Conservation (phyloP, 2,113 vertebrate species). For the Pedetes capensis region DNA sequence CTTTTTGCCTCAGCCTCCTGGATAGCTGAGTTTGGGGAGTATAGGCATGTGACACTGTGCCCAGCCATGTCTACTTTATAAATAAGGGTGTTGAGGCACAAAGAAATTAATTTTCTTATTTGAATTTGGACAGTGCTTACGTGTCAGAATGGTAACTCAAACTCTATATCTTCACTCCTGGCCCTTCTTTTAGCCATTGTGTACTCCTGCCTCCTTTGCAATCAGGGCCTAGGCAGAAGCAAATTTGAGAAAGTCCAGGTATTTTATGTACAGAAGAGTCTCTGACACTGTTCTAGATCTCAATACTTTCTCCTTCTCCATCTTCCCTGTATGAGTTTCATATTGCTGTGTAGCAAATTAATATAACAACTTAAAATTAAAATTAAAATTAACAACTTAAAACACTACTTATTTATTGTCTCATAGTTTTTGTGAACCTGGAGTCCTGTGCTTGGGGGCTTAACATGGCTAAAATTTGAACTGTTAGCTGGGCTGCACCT, state of each 20-base stretch:
- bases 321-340: neutral
- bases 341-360: neutral
- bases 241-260: neutral
- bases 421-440: neutral
- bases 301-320: neutral
- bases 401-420: neutral
- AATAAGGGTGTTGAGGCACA: constrained; percentile 3
- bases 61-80: neutral
- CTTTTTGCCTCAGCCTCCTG: too few species aligned
- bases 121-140: neutral
- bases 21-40: too few species aligned
- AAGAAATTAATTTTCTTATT: neutral
- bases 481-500: neutral
- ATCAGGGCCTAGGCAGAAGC: neutral
- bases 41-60: too few species aligned
- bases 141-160: neutral
- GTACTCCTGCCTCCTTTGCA: neutral
- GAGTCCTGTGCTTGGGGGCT: neutral
- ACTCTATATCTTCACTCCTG: neutral
- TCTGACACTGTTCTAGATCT: neutral
- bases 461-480: neutral
- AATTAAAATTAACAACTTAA: neutral
- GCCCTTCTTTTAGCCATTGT: neutral
- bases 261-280: neutral
- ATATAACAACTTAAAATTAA: too few species aligned